A percentile compares a stretch with the other conserved stretches of the same genome.
Evolutionary conservation across 2,797 vertebrate species (phyloP).

Genomic region (Aphelocoma californica): DNA sequence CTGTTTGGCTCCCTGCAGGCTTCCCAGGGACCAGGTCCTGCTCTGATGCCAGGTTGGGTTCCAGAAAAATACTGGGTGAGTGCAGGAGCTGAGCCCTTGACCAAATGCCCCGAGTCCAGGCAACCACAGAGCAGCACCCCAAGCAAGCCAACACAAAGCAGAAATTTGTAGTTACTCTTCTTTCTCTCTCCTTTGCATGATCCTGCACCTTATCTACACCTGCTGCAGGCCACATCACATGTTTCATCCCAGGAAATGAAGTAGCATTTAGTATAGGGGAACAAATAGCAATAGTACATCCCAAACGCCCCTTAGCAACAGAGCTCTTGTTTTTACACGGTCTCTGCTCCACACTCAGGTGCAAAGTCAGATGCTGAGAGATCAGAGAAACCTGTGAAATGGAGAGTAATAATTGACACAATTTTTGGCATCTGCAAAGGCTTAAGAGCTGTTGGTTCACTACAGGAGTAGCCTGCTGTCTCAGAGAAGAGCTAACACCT

Average conservation of each 20-base stretch:
- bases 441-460: not conserved
- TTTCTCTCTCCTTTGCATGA: not conserved
- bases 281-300: not conserved
- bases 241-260: not conserved
- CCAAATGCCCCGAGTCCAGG: rapidly evolving
- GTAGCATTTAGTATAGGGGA: not conserved
- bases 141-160: not conserved
- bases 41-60: not conserved
- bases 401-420: conserved; percentile 13
- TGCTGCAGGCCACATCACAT: not conserved
- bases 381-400: conserved; percentile 35
- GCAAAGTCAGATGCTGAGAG: too few relatives aligned
- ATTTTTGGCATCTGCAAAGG: conserved; percentile 8
- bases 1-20: not conserved
- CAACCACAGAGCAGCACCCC: not conserved
- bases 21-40: not conserved
- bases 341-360: not conserved
- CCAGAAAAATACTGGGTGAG: not conserved
- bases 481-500: not conserved
- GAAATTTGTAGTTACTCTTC: not conserved
- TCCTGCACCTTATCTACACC: not conserved
- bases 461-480: not conserved
- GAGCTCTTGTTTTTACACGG: not conserved
- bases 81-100: not conserved
- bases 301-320: conserved; percentile 17